A percentile compares a stretch with the other conserved stretches of the same genome.
These are phyloP conservation scores for Umimayanthus chanpuru DNA, from an alignment of 92 coral and sea anemone genomes.

Conservation along the genomic window DNA sequence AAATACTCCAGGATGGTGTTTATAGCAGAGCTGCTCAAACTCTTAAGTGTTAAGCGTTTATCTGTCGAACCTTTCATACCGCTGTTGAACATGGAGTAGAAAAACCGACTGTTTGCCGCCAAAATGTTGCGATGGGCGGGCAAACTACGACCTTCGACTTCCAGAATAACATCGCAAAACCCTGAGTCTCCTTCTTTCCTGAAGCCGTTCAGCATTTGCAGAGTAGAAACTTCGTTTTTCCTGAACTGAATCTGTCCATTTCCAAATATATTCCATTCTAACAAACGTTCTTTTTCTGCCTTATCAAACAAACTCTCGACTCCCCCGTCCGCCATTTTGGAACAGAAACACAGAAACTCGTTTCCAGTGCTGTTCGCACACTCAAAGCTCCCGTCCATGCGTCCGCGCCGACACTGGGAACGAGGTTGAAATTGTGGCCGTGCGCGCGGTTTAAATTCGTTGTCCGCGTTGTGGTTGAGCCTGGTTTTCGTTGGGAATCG, in stretches of 20 bases:
- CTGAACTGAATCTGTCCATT: slow-evolving; percentile 66
- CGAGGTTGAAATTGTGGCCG: too few species aligned
- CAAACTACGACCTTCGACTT: slow-evolving; percentile 68
- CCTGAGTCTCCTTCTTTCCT: slow-evolving; percentile 83
- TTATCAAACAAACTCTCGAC: slow-evolving; percentile 54
- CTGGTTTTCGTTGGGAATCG: too few species aligned
- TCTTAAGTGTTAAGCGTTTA: slow-evolving; percentile 52
- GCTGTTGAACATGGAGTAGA: slow-evolving; percentile 80
- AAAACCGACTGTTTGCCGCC: slow-evolving; percentile 87
- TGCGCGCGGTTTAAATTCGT: too few species aligned
- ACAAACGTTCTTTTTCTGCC: slow-evolving; percentile 65
- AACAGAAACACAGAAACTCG: background rate
- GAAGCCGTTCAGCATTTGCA: slow-evolving; percentile 61
- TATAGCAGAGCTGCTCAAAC: slow-evolving; percentile 62
- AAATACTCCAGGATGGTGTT: slow-evolving; percentile 74
- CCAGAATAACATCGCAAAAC: slow-evolving; percentile 81
- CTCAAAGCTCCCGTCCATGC: too few species aligned
- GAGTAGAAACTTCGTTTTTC: slow-evolving; percentile 52
- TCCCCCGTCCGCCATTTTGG: slow-evolving; percentile 66
- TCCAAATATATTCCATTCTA: slow-evolving; percentile 36
- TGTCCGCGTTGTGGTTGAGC: too few species aligned
- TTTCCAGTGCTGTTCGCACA: too few species aligned
- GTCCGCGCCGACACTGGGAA: too few species aligned
- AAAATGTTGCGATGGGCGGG: slow-evolving; percentile 79
- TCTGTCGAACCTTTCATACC: slow-evolving; percentile 81